phyloP scores from a whole-genome alignment of 2,888 invertebrate species.

The Orthosia gothica region DNA sequence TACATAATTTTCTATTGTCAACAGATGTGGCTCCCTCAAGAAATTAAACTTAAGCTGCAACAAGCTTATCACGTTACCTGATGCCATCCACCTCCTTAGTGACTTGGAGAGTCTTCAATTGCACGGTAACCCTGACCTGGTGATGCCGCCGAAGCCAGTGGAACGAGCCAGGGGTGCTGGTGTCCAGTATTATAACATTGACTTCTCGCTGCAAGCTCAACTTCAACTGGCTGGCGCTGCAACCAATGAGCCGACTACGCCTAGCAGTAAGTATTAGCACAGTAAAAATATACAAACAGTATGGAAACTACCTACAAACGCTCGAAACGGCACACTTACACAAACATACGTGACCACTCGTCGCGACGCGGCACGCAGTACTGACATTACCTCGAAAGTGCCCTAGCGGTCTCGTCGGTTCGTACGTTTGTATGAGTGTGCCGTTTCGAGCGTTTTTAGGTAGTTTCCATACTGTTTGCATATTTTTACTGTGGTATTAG shows the following conservation, averaged over 20 bases:
- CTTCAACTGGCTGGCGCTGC: conserved; percentile 97
- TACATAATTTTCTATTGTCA: conserved; percentile 9
- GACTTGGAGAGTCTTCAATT: conserved; percentile 97
- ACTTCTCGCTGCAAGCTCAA: conserved; percentile 99
- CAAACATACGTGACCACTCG: too few relatives aligned
- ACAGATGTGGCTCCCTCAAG: conserved; percentile 97
- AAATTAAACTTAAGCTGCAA: conserved; percentile 98
- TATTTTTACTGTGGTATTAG: too few relatives aligned
- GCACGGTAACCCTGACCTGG: conserved; percentile 97
- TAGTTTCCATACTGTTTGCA: too few relatives aligned
- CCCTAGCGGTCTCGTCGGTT: too few relatives aligned
- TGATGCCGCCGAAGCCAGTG: conserved; percentile 98
- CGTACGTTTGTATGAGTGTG: too few relatives aligned
- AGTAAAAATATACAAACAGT: too few relatives aligned
- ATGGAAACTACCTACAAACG: too few relatives aligned
- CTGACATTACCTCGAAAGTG: too few relatives aligned
- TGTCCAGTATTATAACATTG: conserved; percentile 99
- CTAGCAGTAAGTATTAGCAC: conserved; percentile 92
- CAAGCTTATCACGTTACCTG: conserved; percentile 98
- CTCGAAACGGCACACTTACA: too few relatives aligned
- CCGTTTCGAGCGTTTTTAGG: too few relatives aligned
- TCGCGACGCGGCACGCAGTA: too few relatives aligned
- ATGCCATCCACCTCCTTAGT: conserved; percentile 98
- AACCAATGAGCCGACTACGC: conserved; percentile 94
- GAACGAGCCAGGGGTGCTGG: conserved; percentile 95